Percentiles rank a stretch among this genome's conserved stretches.
Conservation (phyloP, 2,888 invertebrate genomes). For the Dorcus parallelipipedus region DNA sequence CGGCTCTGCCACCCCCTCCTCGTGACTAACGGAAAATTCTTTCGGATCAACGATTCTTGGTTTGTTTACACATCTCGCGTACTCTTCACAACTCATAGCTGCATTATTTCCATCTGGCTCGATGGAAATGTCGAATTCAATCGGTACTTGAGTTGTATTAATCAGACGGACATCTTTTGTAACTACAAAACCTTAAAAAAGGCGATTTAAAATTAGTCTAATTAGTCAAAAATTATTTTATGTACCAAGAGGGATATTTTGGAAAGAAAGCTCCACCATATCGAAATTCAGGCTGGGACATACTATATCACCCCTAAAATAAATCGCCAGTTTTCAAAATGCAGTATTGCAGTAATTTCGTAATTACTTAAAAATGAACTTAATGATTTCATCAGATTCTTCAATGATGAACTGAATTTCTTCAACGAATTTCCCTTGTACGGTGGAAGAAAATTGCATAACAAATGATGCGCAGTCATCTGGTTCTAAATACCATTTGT, state of each 20-base stretch:
- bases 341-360: neutral
- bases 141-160: slow-evolving; percentile 44
- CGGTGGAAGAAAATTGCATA: slow-evolving; percentile 56
- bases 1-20: slow-evolving; percentile 50
- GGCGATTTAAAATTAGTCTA: slow-evolving; percentile 2
- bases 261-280: slow-evolving; percentile 56
- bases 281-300: slow-evolving; percentile 59
- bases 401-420: slow-evolving; percentile 57
- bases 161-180: slow-evolving; percentile 11
- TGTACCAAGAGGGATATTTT: slow-evolving; percentile 56
- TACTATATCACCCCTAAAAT: slow-evolving; percentile 58
- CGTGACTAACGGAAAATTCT: slow-evolving; percentile 55
- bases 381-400: slow-evolving; percentile 57
- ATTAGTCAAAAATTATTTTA: slow-evolving; percentile 1
- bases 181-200: slow-evolving; percentile 11
- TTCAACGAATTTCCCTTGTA: slow-evolving; percentile 61
- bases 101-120: slow-evolving; percentile 56
- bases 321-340: neutral
- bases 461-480: slow-evolving; percentile 54
- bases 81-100: slow-evolving; percentile 52
- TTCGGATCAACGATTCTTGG: slow-evolving; percentile 51
- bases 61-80: slow-evolving; percentile 46
- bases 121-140: slow-evolving; percentile 52
- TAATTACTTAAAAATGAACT: slow-evolving; percentile 56
- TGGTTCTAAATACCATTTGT: slow-evolving; percentile 49